Evolutionary conservation across 2,113 vertebrate species (phyloP).

Genomic region (Steatornis caripensis): DNA sequence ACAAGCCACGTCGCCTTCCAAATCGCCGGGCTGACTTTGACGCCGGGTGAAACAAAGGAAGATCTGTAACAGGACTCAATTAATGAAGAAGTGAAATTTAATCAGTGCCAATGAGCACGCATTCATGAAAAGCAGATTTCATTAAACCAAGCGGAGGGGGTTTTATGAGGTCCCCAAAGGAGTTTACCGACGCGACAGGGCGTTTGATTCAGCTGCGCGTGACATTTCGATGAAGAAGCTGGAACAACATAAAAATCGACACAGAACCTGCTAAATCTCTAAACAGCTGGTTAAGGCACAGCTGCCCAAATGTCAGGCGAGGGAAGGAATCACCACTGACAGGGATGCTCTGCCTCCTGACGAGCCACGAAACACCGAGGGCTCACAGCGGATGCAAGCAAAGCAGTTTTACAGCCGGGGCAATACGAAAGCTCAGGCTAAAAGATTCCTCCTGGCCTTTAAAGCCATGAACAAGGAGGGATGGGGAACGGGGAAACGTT

Average conservation of each 20-base stretch:
- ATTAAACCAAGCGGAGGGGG: neutral
- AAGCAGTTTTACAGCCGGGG: neutral
- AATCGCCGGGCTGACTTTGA: neutral
- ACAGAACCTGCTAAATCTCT: neutral
- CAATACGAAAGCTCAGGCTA: neutral
- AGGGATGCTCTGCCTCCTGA: neutral
- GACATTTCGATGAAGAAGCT: neutral
- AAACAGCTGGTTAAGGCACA: neutral
- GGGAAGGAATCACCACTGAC: neutral
- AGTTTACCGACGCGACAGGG: neutral
- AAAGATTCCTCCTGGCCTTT: neutral
- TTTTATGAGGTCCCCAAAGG: neutral
- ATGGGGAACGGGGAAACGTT: neutral
- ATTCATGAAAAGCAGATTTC: neutral
- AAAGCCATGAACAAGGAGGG: rapidly evolving
- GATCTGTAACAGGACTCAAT: neutral
- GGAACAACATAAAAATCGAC: neutral
- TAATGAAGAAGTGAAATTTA: neutral
- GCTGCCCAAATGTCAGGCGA: neutral
- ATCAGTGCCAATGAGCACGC: neutral
- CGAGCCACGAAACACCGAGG: neutral
- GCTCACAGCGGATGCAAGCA: neutral
- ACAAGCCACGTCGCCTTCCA: neutral
- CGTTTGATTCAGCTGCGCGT: rapidly evolving
- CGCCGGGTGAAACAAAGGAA: neutral